Evolutionary conservation across 2,888 invertebrate species (phyloP).

Genomic region (Oxytorus armatus): DNA sequence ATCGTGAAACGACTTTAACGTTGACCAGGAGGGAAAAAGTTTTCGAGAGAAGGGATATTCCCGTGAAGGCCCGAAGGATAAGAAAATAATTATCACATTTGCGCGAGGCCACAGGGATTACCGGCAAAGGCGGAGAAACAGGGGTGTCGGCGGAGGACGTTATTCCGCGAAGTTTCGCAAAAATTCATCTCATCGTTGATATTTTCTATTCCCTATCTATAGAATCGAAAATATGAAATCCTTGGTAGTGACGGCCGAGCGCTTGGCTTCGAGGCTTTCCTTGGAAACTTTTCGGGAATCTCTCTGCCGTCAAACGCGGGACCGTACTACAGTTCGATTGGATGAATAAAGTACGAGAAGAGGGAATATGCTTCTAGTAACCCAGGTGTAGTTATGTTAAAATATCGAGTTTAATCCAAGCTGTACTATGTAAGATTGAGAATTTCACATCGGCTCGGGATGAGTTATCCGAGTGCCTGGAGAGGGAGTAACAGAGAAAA

Average conservation of each 20-base stretch:
- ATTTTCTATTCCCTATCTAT: background rate
- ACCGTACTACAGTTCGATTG: slow-evolving; percentile 16
- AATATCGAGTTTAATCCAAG: slow-evolving; percentile 19
- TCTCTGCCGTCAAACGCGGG: slow-evolving; percentile 32
- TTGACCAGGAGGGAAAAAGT: slow-evolving; percentile 49
- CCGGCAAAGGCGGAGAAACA: background rate
- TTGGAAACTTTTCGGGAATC: slow-evolving; percentile 37
- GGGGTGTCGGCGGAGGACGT: slow-evolving; percentile 6
- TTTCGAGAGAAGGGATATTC: slow-evolving; percentile 46
- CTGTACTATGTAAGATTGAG: slow-evolving; percentile 29
- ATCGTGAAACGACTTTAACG: slow-evolving; percentile 41
- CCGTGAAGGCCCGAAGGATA: slow-evolving; percentile 43
- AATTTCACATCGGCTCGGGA: slow-evolving; percentile 20
- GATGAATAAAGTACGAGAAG: slow-evolving; percentile 59
- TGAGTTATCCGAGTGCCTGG: slow-evolving; percentile 1
- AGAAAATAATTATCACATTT: slow-evolving; percentile 64
- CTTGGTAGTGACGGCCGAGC: slow-evolving; percentile 19
- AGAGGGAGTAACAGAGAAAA: slow-evolving; percentile 16
- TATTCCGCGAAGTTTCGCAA: slow-evolving; percentile 27
- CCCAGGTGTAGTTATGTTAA: slow-evolving; percentile 13
- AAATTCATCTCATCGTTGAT: slow-evolving; percentile 44
- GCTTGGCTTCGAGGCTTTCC: slow-evolving; percentile 17
- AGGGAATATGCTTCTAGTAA: slow-evolving; percentile 26
- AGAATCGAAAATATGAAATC: slow-evolving; percentile 61
- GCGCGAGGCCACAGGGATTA: slow-evolving; percentile 23